Conservation (phyloP, 1,140 invertebrate genomes). For the Musca domestica region DNA sequence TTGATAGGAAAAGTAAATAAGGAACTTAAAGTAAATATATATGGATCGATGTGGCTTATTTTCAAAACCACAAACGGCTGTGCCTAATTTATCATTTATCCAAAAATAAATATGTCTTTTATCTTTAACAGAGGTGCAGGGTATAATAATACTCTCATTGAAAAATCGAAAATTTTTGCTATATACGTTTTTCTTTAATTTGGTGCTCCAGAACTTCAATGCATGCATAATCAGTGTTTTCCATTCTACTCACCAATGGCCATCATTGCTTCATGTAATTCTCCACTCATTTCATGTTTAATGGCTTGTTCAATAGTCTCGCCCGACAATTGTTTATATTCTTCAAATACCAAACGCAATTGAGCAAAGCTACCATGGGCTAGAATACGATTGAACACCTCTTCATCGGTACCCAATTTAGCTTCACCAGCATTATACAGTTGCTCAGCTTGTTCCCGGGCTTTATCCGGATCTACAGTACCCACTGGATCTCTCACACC, state of each 20-base stretch:
- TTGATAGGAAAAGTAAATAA: too few relatives aligned
- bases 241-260: slow-evolving; percentile 62
- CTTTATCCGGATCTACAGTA: slow-evolving; percentile 56
- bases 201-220: too few relatives aligned
- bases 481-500: slow-evolving; percentile 57
- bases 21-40: too few relatives aligned
- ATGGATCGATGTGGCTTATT: too few relatives aligned
- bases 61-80: too few relatives aligned
- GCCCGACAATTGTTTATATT: slow-evolving; percentile 67
- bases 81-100: too few relatives aligned
- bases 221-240: too few relatives aligned
- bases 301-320: slow-evolving; percentile 68
- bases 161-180: too few relatives aligned
- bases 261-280: slow-evolving; percentile 62
- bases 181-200: too few relatives aligned
- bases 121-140: too few relatives aligned
- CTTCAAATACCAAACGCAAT: slow-evolving; percentile 65
- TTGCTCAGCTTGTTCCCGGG: slow-evolving; percentile 59
- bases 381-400: slow-evolving; percentile 69
- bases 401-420: slow-evolving; percentile 68
- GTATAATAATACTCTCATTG: too few relatives aligned
- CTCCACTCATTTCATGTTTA: slow-evolving; percentile 64
- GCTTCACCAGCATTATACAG: slow-evolving; percentile 65
- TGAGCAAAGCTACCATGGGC: slow-evolving; percentile 68
- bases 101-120: too few relatives aligned